These are phyloP conservation scores for Remorina albescens DNA, from an alignment of 2,797 vertebrate species.

Conservation along the genomic window DNA sequence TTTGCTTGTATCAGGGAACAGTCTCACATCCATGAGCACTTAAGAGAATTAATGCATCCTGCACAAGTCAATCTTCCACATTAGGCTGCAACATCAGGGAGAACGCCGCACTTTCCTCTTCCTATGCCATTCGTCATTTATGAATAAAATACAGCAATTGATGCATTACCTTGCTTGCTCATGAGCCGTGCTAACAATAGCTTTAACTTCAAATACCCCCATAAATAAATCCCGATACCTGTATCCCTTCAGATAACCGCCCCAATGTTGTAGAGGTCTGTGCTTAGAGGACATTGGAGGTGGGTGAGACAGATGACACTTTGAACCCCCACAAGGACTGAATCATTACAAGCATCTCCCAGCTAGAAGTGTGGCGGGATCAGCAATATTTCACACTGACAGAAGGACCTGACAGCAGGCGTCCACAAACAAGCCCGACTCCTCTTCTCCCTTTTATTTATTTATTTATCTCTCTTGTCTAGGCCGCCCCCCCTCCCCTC, in stretches of 20 bases:
- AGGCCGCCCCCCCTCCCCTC: not conserved
- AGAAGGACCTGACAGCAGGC: conserved; percentile 85
- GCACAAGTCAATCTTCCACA: conserved; percentile 4
- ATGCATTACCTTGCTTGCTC: not conserved
- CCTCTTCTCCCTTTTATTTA: conserved; percentile 60
- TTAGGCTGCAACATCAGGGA: not conserved
- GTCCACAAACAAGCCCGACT: conserved; percentile 64
- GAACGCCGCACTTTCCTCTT: conserved; percentile 3
- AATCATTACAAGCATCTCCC: conserved; percentile 83
- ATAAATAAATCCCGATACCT: not conserved
- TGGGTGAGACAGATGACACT: conserved; percentile 81
- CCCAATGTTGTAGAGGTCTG: conserved; percentile 29
- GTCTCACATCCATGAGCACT: conserved; percentile 9
- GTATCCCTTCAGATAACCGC: conserved; percentile 16
- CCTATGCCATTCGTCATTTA: conserved; percentile 13
- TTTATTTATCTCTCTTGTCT: conserved; percentile 53
- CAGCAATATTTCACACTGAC: conserved; percentile 87
- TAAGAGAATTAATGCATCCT: not conserved
- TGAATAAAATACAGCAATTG: not conserved
- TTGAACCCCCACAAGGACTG: conserved; percentile 81
- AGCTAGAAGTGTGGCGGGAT: conserved; percentile 81
- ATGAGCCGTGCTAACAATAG: not conserved
- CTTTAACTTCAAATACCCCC: conserved; percentile 9
- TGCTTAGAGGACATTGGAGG: conserved; percentile 69
- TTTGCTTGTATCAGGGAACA: conserved; percentile 9